phyloP scores from a whole-genome alignment of 2,888 invertebrate species.

The Blomia tropicalis region DNA sequence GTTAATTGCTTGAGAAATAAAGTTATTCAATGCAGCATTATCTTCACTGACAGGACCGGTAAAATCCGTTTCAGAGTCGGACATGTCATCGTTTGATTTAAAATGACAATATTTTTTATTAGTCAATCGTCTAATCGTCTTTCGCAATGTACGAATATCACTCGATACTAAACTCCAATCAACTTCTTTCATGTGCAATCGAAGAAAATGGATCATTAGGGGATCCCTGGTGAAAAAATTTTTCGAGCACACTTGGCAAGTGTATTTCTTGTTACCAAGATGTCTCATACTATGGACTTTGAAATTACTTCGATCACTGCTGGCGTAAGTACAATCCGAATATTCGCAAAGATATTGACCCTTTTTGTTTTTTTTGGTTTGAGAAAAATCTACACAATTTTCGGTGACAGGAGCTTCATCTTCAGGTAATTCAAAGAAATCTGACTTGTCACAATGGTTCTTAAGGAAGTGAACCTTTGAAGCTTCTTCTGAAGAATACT shows the following conservation, averaged over 20 bases:
- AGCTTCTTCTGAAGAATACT: slow-evolving; percentile 5
- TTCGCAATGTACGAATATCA: slow-evolving; percentile 9
- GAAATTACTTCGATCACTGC: slow-evolving; percentile 11
- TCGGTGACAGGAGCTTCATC: background rate
- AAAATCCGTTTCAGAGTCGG: slow-evolving; percentile 3
- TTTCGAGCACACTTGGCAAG: background rate
- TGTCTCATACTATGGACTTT: slow-evolving; percentile 3
- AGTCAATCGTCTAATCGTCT: background rate
- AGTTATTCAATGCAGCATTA: background rate
- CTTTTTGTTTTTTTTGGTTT: background rate
- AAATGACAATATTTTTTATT: background rate
- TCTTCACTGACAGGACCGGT: background rate
- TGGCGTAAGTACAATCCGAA: background rate
- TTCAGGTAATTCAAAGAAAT: background rate
- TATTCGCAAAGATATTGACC: background rate
- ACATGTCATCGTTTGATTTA: background rate
- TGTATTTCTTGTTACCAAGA: background rate
- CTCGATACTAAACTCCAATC: background rate
- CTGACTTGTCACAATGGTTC: slow-evolving; percentile 5
- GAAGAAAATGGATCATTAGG: slow-evolving; percentile 9
- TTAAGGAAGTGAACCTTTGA: background rate
- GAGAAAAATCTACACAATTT: background rate
- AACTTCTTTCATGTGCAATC: slow-evolving; percentile 10
- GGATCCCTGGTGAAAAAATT: slow-evolving; percentile 11
- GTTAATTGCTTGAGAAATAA: slow-evolving; percentile 3